Percentiles rank a stretch among this genome's conserved stretches.
These are phyloP conservation scores for Cetonia aurata DNA, from an alignment of 2,888 invertebrate genomes.

Conservation along the genomic window DNA sequence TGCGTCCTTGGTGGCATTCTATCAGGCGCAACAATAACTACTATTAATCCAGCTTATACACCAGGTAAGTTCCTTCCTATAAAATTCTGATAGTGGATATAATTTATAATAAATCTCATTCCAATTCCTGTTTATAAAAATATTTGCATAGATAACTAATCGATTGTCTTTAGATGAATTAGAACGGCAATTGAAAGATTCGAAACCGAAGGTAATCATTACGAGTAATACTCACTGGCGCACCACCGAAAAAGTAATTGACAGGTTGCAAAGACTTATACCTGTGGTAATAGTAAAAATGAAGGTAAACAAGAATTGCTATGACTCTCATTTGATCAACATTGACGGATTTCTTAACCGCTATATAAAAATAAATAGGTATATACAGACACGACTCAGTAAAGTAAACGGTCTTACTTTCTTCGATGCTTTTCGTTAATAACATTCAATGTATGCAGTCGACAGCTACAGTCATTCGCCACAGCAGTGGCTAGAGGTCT, in stretches of 20 bases:
- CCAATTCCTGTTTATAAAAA: neutral
- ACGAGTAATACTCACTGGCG: constrained; percentile 71
- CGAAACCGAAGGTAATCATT: constrained; percentile 74
- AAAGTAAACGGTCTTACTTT: too few relatives aligned
- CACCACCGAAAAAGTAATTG: constrained; percentile 42
- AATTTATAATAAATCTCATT: neutral
- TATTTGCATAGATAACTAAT: neutral
- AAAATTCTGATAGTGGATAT: neutral
- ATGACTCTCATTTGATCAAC: too few relatives aligned
- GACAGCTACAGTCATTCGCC: too few relatives aligned
- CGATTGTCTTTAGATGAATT: constrained; percentile 76
- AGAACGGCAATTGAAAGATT: constrained; percentile 72
- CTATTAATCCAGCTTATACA: constrained; percentile 81
- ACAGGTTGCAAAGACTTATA: constrained; percentile 52
- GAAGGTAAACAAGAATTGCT: constrained; percentile 50
- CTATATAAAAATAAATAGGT: too few relatives aligned
- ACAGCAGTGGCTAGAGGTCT: too few relatives aligned
- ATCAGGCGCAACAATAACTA: constrained; percentile 78
- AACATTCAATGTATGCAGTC: too few relatives aligned
- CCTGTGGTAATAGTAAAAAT: constrained; percentile 71
- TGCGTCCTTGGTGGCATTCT: constrained; percentile 75
- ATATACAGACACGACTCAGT: too few relatives aligned
- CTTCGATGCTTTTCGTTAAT: too few relatives aligned
- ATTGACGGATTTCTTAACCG: too few relatives aligned
- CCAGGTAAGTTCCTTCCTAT: constrained; percentile 48